A percentile compares a stretch with the other conserved stretches of the same genome.
These are phyloP conservation scores for Grallaria varia DNA, from an alignment of 2,113 vertebrate genomes.

Conservation along the genomic window DNA sequence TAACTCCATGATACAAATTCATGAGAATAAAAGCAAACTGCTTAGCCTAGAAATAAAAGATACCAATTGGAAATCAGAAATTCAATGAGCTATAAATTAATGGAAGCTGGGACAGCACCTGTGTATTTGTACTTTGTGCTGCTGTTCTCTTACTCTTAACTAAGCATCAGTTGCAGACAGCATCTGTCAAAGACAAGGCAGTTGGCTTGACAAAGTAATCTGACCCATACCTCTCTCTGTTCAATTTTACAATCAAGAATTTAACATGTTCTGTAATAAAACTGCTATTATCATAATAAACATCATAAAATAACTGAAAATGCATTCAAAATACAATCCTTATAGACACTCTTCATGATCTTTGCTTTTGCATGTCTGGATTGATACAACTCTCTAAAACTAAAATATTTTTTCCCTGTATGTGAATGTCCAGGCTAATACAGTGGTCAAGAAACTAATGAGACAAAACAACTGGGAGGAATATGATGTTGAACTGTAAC, in stretches of 20 bases:
- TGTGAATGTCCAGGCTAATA: neutral
- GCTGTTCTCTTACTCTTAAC: neutral
- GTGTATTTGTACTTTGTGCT: neutral
- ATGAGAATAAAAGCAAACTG: neutral
- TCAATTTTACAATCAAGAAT: neutral
- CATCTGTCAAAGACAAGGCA: neutral
- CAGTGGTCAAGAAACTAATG: neutral
- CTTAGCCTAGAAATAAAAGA: neutral
- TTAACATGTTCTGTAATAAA: neutral
- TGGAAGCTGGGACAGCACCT: neutral
- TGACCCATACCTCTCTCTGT: neutral
- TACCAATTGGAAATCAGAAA: neutral
- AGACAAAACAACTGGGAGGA: neutral
- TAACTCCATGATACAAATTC: neutral
- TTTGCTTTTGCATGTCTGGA: neutral
- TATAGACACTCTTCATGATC: neutral
- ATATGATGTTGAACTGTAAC: neutral
- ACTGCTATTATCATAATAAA: neutral
- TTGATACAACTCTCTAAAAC: neutral
- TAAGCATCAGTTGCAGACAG: neutral
- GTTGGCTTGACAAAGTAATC: neutral
- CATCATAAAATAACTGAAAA: neutral
- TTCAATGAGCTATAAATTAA: neutral
- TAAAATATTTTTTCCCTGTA: neutral
- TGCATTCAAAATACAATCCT: neutral